phyloP scores from a whole-genome alignment of 2,888 invertebrate genomes.

The Eilema depressum region DNA sequence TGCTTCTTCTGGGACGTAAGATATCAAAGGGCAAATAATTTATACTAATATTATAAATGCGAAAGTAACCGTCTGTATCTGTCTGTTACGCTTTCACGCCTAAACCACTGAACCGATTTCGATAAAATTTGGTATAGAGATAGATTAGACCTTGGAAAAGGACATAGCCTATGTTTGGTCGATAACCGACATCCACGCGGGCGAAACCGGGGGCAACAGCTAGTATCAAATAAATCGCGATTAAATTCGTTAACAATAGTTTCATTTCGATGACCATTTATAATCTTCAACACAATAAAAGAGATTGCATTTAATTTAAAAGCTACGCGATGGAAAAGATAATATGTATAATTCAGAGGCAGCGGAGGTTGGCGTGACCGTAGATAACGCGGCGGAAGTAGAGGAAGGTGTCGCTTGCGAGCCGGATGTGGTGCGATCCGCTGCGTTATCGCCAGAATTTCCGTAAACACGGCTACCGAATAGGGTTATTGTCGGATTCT shows the following conservation, averaged over 20 bases:
- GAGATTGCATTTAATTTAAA: slow-evolving; percentile 20
- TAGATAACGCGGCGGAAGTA: slow-evolving; percentile 61
- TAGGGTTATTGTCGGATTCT: slow-evolving; percentile 41
- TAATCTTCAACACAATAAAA: not conserved
- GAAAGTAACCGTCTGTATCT: too few species aligned
- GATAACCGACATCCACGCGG: too few species aligned
- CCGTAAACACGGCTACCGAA: slow-evolving; percentile 38
- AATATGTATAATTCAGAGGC: slow-evolving; percentile 44
- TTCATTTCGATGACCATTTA: not conserved
- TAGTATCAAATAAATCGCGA: too few species aligned
- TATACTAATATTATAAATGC: too few species aligned
- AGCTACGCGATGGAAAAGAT: slow-evolving; percentile 29
- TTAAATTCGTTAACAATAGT: not conserved
- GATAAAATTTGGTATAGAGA: too few species aligned
- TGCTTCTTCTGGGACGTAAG: too few species aligned
- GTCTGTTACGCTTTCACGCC: too few species aligned
- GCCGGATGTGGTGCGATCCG: slow-evolving; percentile 59
- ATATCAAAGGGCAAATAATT: too few species aligned
- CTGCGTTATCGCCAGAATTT: slow-evolving; percentile 59
- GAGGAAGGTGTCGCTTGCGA: slow-evolving; percentile 62
- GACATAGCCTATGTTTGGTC: too few species aligned
- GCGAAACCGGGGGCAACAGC: too few species aligned
- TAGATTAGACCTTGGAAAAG: too few species aligned
- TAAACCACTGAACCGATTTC: too few species aligned
- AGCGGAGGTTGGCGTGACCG: slow-evolving; percentile 46